phyloP scores from a whole-genome alignment of 2,888 invertebrate species.

The Endomychus coccineus region DNA sequence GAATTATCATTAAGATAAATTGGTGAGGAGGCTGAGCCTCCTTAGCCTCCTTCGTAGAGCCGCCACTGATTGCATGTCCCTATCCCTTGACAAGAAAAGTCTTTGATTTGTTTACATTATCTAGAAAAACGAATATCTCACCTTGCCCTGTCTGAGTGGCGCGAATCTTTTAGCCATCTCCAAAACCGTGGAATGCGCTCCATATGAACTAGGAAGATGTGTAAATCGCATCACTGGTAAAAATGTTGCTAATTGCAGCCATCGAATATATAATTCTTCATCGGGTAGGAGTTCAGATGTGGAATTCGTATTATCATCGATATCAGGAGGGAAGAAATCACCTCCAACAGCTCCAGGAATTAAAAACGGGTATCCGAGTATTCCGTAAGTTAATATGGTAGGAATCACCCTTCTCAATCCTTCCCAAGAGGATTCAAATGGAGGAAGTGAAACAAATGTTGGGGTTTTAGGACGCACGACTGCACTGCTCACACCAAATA shows the following conservation, averaged over 20 bases:
- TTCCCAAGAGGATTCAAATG: constrained; percentile 83
- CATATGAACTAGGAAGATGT: constrained; percentile 82
- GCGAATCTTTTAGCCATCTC: constrained; percentile 72
- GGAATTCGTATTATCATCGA: constrained; percentile 42
- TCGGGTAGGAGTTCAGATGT: constrained; percentile 56
- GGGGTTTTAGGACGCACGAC: constrained; percentile 75
- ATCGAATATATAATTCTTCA: constrained; percentile 78
- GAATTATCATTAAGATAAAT: too few species aligned
- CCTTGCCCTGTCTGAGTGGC: constrained; percentile 61
- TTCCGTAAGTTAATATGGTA: constrained; percentile 77
- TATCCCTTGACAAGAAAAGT: too few species aligned
- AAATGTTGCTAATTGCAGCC: constrained; percentile 86
- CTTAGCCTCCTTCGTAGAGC: too few species aligned
- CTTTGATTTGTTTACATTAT: not conserved
- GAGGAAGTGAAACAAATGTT: constrained; percentile 77
- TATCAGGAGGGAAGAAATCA: constrained; percentile 61
- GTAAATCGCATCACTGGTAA: constrained; percentile 89
- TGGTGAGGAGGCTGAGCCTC: too few species aligned
- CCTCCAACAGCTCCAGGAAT: constrained; percentile 94
- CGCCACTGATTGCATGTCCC: too few species aligned
- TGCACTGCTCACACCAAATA: constrained; percentile 79
- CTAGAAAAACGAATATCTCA: too few species aligned
- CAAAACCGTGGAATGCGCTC: constrained; percentile 61
- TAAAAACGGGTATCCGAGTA: constrained; percentile 87
- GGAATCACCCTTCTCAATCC: constrained; percentile 67